Evolutionary conservation across 1,140 invertebrate genomes (phyloP).

Genomic region (Neotoxoptera formosana): DNA sequence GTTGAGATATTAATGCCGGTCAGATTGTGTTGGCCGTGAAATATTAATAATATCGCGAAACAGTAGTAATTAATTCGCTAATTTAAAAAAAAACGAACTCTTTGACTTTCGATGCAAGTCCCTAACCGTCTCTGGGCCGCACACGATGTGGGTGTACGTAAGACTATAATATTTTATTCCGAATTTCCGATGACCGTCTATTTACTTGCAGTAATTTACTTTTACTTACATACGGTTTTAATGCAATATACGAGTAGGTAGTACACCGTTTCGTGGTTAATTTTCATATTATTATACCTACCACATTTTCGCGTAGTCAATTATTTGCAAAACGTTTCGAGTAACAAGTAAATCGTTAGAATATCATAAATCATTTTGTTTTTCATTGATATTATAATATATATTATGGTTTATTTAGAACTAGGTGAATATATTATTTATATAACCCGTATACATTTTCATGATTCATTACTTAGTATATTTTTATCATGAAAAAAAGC

Average conservation of each 20-base stretch:
- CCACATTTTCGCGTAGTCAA: not conserved
- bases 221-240: too few species aligned
- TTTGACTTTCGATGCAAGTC: not conserved
- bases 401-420: too few species aligned
- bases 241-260: too few species aligned
- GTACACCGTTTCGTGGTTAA: too few species aligned
- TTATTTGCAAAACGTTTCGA: not conserved
- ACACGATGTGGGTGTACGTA: not conserved
- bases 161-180: not conserved
- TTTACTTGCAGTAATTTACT: too few species aligned
- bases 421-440: too few species aligned
- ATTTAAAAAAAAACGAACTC: not conserved
- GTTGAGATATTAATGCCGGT: not conserved
- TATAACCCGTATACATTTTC: not conserved
- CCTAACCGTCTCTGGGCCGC: not conserved
- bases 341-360: not conserved
- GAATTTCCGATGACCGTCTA: not conserved
- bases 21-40: not conserved
- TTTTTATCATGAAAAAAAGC: not conserved
- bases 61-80: not conserved
- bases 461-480: not conserved
- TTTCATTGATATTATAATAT: too few species aligned
- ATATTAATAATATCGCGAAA: not conserved
- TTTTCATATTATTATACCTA: not conserved
- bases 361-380: too few species aligned